Evolutionary conservation across 2,797 vertebrate genomes (phyloP), one percentile per base, ranked within the genome.

Genomic region (Heteromormyrus szaboi): DNA sequence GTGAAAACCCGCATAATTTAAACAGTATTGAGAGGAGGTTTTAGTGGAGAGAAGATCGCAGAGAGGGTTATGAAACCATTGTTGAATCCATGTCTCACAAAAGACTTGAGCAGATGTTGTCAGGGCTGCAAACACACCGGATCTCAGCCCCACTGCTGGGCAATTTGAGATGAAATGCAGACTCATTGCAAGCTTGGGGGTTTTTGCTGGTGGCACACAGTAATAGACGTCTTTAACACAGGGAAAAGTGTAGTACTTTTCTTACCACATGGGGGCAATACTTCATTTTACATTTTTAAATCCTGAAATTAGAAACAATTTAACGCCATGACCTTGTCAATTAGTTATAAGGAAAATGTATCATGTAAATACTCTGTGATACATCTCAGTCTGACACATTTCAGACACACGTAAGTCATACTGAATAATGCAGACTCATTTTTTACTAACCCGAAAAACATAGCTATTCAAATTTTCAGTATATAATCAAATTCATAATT

Each of bases 231-330:
- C 37, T n/a, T 44, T 41, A n/a, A 44, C 6, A 3, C n/a, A 44
- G 37, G 72, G 17, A 79, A 46, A 19, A n/a, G 72, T 44, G 72
- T 46, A 44, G 72, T n/a, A n/a, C 19, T 8, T 79, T n/a, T 79
- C 72, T 68, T 59, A 51, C 88, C 88, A 89, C 88, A 85, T 9
- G 46, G 88, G 54, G 88, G 88, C 46, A 46, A 41, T 89, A 51
- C 62, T 89, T 51, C 83, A 85, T 56, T 85, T 65, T 37, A 68
- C 46, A 22, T 59, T 7, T 19, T 41, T 41, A 56, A 41, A 86
- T 53, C 51, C 51, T 17, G 53, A 8, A 54, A 33, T 56, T 25
- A n/a, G 37, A 22, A 86, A 86, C 9, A 14, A 85, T 22, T 29
- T 85, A 68, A 89, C 9, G 19, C 17, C 56, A 25, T 89, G 88